These are phyloP conservation scores for Drosophila pseudoobscura DNA, from an alignment of 1,140 invertebrate genomes.

Conservation along the genomic window DNA sequence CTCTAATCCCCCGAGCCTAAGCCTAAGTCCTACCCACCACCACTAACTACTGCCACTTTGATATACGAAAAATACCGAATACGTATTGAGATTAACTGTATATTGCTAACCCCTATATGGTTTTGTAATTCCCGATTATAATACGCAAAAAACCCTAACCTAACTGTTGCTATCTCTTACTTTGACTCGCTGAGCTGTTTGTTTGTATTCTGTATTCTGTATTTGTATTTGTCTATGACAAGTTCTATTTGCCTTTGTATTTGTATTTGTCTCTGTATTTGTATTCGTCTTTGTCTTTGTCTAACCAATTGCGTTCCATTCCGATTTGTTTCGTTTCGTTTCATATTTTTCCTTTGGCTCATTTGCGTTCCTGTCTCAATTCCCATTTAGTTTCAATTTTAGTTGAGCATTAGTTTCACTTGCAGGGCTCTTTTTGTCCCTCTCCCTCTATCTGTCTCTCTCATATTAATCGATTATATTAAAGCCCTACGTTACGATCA, in stretches of 20 bases:
- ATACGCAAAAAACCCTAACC: slow-evolving; percentile 24
- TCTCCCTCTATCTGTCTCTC: slow-evolving; percentile 19
- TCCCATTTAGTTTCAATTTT: slow-evolving; percentile 27
- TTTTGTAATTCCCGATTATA: slow-evolving; percentile 33
- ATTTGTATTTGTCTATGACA: slow-evolving; percentile 30
- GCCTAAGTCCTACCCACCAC: slow-evolving; percentile 26
- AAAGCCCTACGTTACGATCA: background rate
- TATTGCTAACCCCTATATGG: slow-evolving; percentile 32
- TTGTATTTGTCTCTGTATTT: slow-evolving; percentile 30
- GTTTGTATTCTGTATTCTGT: slow-evolving; percentile 31
- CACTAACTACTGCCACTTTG: no score
- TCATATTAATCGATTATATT: no score
- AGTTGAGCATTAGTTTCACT: slow-evolving; percentile 19
- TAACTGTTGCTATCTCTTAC: slow-evolving; percentile 49
- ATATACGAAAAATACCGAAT: slow-evolving; percentile 11
- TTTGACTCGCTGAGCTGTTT: slow-evolving; percentile 61
- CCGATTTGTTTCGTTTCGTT: slow-evolving; percentile 29
- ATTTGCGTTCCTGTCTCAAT: slow-evolving; percentile 22
- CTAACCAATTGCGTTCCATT: slow-evolving; percentile 38
- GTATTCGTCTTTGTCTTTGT: slow-evolving; percentile 40
- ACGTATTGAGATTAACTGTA: slow-evolving; percentile 35
- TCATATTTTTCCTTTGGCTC: background rate
- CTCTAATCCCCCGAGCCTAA: slow-evolving; percentile 14
- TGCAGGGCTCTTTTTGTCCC: background rate
- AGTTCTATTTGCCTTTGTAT: slow-evolving; percentile 46